Percentiles rank a stretch among this genome's conserved stretches.
Conservation (phyloP, 2,888 invertebrate species). For the Lasioglossum leucozonium region DNA sequence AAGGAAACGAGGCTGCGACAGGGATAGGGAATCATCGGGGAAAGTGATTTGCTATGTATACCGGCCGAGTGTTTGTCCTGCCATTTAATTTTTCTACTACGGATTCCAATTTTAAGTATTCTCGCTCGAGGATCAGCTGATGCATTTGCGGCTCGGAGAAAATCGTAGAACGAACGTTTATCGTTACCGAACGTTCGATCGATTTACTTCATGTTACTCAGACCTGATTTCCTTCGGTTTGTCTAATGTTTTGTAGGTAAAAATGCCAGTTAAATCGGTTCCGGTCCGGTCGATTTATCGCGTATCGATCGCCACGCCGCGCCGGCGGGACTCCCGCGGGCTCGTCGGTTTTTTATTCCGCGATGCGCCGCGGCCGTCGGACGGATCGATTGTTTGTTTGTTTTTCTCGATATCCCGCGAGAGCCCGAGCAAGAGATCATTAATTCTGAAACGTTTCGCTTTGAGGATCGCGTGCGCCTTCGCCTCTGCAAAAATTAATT, state of each 20-base stretch:
- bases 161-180: neutral
- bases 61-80: neutral
- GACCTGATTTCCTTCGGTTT: too few species aligned
- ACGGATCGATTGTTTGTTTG: constrained; percentile 68
- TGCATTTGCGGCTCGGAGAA: neutral
- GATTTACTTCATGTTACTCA: too few species aligned
- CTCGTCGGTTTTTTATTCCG: constrained; percentile 24
- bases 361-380: constrained; percentile 32
- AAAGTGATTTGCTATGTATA: constrained; percentile 3
- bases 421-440: constrained; percentile 64
- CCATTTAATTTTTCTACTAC: neutral
- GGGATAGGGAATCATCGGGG: neutral
- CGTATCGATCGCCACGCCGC: too few species aligned
- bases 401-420: constrained; percentile 63
- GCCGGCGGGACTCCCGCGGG: neutral
- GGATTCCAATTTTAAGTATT: neutral
- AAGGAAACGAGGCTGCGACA: neutral
- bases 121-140: neutral
- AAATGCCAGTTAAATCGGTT: too few species aligned
- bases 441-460: constrained; percentile 64
- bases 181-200: neutral
- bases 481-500: neutral
- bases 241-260: too few species aligned
- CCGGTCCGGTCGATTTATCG: too few species aligned
- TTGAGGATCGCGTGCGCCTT: constrained; percentile 50